A percentile compares a stretch with the other conserved stretches of the same genome.
These are phyloP conservation scores for Leptestheria dahalacensis DNA, from an alignment of 1,140 invertebrate genomes.

Conservation along the genomic window DNA sequence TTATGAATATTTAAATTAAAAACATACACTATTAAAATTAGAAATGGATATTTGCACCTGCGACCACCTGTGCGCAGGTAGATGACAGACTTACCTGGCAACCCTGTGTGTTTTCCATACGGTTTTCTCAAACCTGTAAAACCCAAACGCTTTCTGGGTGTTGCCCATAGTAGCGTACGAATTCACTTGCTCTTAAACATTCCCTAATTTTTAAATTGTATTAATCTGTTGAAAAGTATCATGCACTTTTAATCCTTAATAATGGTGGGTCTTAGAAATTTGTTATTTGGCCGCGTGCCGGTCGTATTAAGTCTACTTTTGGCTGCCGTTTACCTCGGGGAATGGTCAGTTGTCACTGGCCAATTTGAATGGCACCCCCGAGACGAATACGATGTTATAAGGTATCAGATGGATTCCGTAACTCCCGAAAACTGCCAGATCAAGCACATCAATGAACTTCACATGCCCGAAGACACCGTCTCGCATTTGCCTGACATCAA, in stretches of 20 bases:
- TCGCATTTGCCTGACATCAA: conserved; percentile 89
- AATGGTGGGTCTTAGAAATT: background rate
- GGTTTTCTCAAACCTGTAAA: background rate
- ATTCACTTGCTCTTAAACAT: background rate
- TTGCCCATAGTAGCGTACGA: background rate
- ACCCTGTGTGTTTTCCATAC: background rate
- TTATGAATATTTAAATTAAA: too few species aligned
- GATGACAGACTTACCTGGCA: background rate
- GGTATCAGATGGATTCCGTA: conserved; percentile 61
- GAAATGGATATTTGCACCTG: too few species aligned
- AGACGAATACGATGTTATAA: conserved; percentile 77
- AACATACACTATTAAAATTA: too few species aligned
- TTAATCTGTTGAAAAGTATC: background rate
- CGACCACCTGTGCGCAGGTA: too few species aligned
- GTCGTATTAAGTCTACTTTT: background rate
- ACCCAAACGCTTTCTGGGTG: background rate
- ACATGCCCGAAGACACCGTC: conserved; percentile 62
- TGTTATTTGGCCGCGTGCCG: background rate
- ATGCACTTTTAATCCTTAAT: background rate
- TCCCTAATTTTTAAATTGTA: background rate
- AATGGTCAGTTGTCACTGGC: conserved; percentile 25
- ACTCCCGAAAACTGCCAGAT: conserved; percentile 69
- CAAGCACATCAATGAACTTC: conserved; percentile 65
- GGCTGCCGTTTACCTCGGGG: background rate
- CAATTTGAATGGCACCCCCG: conserved; percentile 78